Conservation (phyloP, 2,113 vertebrate genomes). For the Tyrannus savana region DNA sequence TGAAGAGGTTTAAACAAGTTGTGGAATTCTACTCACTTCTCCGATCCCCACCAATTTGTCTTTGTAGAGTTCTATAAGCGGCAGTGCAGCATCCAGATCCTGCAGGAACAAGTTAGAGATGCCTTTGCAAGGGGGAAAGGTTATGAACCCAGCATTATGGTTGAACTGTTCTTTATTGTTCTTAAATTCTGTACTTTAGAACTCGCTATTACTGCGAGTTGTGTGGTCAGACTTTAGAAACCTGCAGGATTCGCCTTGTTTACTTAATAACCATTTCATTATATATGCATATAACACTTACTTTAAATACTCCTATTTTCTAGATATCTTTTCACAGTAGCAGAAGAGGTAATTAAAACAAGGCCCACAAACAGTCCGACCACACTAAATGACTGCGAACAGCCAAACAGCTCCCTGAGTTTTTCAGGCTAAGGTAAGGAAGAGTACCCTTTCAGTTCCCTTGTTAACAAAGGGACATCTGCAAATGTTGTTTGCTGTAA, state of each 20-base stretch:
- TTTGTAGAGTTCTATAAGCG: conserved; percentile 89
- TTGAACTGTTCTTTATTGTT: background rate
- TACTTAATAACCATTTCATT: background rate
- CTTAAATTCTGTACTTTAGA: background rate
- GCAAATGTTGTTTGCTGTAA: background rate
- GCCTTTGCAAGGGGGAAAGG: background rate
- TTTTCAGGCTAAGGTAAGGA: background rate
- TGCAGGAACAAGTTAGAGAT: conserved; percentile 48
- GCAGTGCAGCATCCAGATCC: conserved; percentile 90
- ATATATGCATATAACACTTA: background rate
- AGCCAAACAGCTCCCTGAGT: background rate
- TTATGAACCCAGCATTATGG: background rate
- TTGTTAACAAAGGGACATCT: background rate
- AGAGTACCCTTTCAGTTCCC: background rate
- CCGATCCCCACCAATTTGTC: conserved; percentile 89
- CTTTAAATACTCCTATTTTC: background rate
- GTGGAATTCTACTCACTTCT: conserved; percentile 79
- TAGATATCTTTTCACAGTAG: background rate
- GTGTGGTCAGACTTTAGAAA: background rate
- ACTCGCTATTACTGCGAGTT: background rate
- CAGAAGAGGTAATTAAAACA: background rate
- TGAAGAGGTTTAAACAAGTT: background rate
- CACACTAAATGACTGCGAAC: background rate
- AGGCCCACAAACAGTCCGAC: background rate
- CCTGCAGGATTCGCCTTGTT: background rate